These are phyloP conservation scores for Tympanoctomys barrerae DNA, from an alignment of 2,797 vertebrate species.

Conservation along the genomic window DNA sequence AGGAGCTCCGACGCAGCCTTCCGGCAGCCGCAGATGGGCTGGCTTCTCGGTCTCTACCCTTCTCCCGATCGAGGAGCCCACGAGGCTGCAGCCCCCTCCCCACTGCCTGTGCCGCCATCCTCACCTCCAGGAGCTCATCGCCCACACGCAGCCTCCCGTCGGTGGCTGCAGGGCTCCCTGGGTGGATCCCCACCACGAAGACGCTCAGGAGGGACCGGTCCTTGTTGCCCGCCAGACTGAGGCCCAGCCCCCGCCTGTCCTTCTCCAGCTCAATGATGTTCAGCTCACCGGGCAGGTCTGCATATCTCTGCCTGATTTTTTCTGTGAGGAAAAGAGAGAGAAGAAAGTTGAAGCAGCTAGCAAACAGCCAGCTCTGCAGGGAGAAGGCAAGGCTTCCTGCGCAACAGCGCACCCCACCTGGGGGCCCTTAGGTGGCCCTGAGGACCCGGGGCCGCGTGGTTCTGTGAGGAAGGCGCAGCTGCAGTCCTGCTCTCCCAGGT, in stretches of 20 bases:
- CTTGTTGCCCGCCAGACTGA: slow-evolving; percentile 97
- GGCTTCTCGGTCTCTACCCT: background rate
- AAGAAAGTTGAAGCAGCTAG: background rate
- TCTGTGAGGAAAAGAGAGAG: slow-evolving; percentile 86
- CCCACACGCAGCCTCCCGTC: slow-evolving; percentile 94
- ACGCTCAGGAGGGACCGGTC: slow-evolving; percentile 96
- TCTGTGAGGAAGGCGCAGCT: no score
- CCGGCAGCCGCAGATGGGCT: background rate
- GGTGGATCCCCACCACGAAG: slow-evolving; percentile 96
- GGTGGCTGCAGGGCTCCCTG: slow-evolving; percentile 92
- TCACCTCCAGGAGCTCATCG: slow-evolving; percentile 96
- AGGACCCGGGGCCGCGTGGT: background rate
- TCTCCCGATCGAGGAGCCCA: background rate
- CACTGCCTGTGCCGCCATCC: background rate
- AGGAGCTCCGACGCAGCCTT: background rate
- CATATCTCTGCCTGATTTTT: slow-evolving; percentile 96
- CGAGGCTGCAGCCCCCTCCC: background rate
- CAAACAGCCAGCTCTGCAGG: background rate
- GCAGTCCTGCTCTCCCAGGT: no score
- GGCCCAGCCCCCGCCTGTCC: slow-evolving; percentile 94
- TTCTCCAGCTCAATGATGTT: slow-evolving; percentile 97
- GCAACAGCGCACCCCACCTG: background rate
- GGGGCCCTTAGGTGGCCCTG: background rate
- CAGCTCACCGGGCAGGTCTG: slow-evolving; percentile 94
- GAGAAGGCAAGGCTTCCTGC: background rate